Evolutionary conservation across 2,797 vertebrate genomes (phyloP).

Genomic region (Periparus ater): DNA sequence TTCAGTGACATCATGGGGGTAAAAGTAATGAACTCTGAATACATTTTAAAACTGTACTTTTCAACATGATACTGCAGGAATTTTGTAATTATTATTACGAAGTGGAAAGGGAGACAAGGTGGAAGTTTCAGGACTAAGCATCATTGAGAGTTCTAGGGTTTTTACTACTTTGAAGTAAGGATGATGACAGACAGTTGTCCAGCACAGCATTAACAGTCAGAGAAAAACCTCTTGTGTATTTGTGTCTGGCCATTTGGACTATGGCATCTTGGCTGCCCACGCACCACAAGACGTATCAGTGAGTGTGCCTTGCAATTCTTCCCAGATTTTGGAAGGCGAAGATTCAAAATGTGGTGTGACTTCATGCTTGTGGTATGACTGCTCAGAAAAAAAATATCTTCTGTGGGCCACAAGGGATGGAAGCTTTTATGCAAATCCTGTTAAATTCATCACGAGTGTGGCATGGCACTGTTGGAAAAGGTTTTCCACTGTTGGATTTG

Average conservation of each 20-base stretch:
- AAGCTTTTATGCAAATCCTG: not conserved
- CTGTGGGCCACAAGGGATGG: not conserved
- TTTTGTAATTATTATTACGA: not conserved
- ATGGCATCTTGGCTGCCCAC: not conserved
- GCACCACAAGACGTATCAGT: not conserved
- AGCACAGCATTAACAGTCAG: not conserved
- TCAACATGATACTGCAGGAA: not conserved
- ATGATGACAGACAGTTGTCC: not conserved
- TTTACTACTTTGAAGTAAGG: not conserved
- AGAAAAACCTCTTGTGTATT: not conserved
- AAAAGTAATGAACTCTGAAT: not conserved
- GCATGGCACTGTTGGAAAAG: rapidly evolving
- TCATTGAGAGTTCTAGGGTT: not conserved
- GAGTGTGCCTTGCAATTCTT: not conserved
- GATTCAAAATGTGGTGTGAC: slow-evolving; percentile 1
- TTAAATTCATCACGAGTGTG: not conserved
- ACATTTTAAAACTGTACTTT: not conserved
- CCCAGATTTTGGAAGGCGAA: not conserved
- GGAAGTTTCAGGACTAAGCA: not conserved
- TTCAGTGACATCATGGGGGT: not conserved
- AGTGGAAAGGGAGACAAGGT: not conserved
- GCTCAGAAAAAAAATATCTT: not conserved
- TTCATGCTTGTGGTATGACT: slow-evolving; percentile 13
- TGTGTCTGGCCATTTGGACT: not conserved
- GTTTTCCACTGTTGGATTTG: not conserved